Conservation (phyloP, 2,888 invertebrate species). For the Camptogramma bilineatum region DNA sequence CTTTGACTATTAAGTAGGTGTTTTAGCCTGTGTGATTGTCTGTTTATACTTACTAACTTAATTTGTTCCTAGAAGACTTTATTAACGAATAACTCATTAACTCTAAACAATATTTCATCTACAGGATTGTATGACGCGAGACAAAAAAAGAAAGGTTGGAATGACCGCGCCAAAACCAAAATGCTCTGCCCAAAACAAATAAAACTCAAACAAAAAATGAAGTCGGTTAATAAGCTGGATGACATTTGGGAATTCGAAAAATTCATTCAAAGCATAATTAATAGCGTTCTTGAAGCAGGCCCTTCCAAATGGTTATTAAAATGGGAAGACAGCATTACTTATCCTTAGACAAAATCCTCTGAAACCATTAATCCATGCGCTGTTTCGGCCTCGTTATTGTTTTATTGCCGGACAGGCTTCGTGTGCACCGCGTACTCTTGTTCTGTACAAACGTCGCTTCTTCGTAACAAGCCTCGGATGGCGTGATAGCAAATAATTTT, state of each 20-base stretch:
- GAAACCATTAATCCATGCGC: slow-evolving; percentile 56
- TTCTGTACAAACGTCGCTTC: slow-evolving; percentile 69
- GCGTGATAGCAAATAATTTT: slow-evolving; percentile 85
- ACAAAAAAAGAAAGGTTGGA: slow-evolving; percentile 81
- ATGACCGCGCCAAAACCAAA: slow-evolving; percentile 84
- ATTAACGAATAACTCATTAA: slow-evolving; percentile 79
- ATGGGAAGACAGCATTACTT: slow-evolving; percentile 69
- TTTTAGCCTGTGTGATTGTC: not conserved
- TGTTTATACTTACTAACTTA: not conserved
- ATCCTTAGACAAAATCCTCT: slow-evolving; percentile 66
- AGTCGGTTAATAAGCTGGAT: slow-evolving; percentile 84
- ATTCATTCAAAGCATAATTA: slow-evolving; percentile 82
- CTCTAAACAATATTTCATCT: slow-evolving; percentile 83
- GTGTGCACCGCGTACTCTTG: slow-evolving; percentile 56
- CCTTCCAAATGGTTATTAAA: slow-evolving; percentile 71
- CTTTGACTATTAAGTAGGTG: no score
- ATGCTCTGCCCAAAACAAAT: slow-evolving; percentile 80
- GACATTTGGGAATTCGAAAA: slow-evolving; percentile 84
- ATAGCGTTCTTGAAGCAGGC: slow-evolving; percentile 76
- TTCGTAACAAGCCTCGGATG: slow-evolving; percentile 72
- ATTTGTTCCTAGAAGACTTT: slow-evolving; percentile 66
- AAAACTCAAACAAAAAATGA: slow-evolving; percentile 82
- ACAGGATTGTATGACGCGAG: slow-evolving; percentile 76
- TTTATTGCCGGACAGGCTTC: slow-evolving; percentile 62
- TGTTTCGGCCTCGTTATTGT: slow-evolving; percentile 58